Conservation (phyloP, 2,888 invertebrate species). For the Phyllotreta striolata region DNA sequence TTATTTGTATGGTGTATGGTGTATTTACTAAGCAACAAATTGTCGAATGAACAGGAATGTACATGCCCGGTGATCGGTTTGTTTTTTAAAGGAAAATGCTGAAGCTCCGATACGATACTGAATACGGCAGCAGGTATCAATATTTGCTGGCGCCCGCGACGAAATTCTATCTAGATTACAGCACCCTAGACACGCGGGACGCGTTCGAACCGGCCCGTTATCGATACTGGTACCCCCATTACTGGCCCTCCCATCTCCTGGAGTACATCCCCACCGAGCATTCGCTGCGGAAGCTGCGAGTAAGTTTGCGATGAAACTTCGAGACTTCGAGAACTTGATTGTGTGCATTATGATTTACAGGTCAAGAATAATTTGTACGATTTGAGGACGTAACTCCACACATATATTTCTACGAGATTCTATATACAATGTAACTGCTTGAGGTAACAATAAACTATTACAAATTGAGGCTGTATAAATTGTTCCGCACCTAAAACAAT, state of each 20-base stretch:
- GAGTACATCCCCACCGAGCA: constrained; percentile 42
- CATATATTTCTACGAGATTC: constrained; percentile 6
- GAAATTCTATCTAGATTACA: constrained; percentile 45
- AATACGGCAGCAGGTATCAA: constrained; percentile 44
- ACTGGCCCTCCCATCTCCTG: constrained; percentile 46
- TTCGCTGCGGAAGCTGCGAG: constrained; percentile 42
- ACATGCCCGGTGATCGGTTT: too few relatives aligned
- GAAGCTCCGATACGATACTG: constrained; percentile 44
- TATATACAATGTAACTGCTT: background rate
- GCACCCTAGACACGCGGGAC: constrained; percentile 41
- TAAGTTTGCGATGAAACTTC: too few relatives aligned
- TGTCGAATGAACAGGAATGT: too few relatives aligned
- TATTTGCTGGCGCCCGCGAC: constrained; percentile 44
- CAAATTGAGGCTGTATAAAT: background rate
- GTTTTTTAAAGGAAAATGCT: constrained; percentile 40
- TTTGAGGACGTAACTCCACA: background rate
- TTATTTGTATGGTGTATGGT: too few relatives aligned
- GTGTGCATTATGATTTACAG: background rate
- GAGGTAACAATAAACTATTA: constrained; percentile 3
- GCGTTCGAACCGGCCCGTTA: constrained; percentile 43
- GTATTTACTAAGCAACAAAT: too few relatives aligned
- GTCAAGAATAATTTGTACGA: too few relatives aligned
- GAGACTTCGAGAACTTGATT: too few relatives aligned
- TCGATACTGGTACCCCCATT: constrained; percentile 45
- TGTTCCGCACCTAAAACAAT: background rate